Evolutionary conservation across 2,797 vertebrate genomes (phyloP), one percentile per base, ranked within the genome.

Genomic region (Enoplosus armatus): DNA sequence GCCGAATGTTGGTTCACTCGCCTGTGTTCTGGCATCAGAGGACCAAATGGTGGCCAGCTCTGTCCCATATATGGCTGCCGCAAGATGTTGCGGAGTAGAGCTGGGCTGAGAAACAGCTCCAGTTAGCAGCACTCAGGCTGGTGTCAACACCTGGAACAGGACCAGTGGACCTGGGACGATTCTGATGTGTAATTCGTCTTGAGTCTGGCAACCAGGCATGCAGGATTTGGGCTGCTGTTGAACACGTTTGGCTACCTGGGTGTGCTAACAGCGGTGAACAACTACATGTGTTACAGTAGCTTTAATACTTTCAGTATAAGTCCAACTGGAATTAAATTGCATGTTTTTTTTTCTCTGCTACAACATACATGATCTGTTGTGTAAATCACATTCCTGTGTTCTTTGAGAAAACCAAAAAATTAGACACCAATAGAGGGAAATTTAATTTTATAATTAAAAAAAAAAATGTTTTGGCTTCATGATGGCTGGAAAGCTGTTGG

Each of bases 101-200:
- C 43, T 58, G 41, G 48, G 43, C 70, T 50, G 79, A 48, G 60
- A 75, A 83, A 77, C n/a, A 26, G 72, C 63, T 79, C 51, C 74
- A 47, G 71, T 80, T 82, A 75, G 72, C 75, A 37, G 55, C 69
- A 53, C 65, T 85, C 67, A 62, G 66, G 37, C 70, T 75, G 54
- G 58, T 73, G 54, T 84, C 59, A 73, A 63, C 89, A 82, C 79
- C 77, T 88, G 83, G 68, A 88, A 50, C n/a, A 27, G 41, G 80
- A 75, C 59, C 73, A 82, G 41, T 37, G 54, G 74, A 71, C 61
- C 74, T 43, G 77, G 39, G 65, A 77, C 1, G 41, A 50, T 55
- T 68, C 50, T 77, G 60, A 70, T n/a, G 43, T 70, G 62, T 55
- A 20, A 55, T 69, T 47, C 9, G 41, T 77, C 67, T 78, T 5